A percentile compares a stretch with the other conserved stretches of the same genome.
These are phyloP conservation scores for Dolichallabes microphthalmus DNA, from an alignment of 2,113 vertebrate genomes.

Conservation along the genomic window DNA sequence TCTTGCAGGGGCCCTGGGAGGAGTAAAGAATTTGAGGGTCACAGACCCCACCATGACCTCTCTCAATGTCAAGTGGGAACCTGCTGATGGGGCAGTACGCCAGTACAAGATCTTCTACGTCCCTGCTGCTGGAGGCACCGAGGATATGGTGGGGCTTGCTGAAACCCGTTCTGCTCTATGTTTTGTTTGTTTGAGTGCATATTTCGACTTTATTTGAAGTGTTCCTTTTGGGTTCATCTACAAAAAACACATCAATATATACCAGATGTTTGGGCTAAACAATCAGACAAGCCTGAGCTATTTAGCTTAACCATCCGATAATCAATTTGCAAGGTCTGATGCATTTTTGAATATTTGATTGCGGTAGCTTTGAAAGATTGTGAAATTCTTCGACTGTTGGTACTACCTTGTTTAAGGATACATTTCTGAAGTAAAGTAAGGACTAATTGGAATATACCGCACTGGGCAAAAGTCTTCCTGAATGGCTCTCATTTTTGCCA, in stretches of 20 bases:
- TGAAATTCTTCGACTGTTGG: not conserved
- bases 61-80: constrained; percentile 87
- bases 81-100: constrained; percentile 89
- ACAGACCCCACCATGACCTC: constrained; percentile 92
- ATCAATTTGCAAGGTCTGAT: constrained; percentile 25
- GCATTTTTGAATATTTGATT: not conserved
- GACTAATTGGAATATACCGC: not conserved
- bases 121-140: constrained; percentile 76
- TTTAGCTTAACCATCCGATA: constrained; percentile 3
- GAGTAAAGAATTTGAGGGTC: constrained; percentile 84
- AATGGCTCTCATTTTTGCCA: no score
- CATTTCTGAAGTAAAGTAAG: not conserved
- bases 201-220: constrained; percentile 4
- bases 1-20: constrained; percentile 83
- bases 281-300: not conserved
- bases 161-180: not conserved
- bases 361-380: not conserved
- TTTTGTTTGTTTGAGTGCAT: constrained; percentile 7
- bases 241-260: not conserved
- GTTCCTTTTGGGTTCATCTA: not conserved
- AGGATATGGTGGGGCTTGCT: constrained; percentile 82
- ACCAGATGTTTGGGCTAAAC: constrained; percentile 11
- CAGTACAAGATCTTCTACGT: constrained; percentile 90
- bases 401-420: not conserved
- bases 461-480: no score